These are phyloP conservation scores for Galerucella nymphaeae DNA, from an alignment of 2,888 invertebrate species.

Conservation along the genomic window DNA sequence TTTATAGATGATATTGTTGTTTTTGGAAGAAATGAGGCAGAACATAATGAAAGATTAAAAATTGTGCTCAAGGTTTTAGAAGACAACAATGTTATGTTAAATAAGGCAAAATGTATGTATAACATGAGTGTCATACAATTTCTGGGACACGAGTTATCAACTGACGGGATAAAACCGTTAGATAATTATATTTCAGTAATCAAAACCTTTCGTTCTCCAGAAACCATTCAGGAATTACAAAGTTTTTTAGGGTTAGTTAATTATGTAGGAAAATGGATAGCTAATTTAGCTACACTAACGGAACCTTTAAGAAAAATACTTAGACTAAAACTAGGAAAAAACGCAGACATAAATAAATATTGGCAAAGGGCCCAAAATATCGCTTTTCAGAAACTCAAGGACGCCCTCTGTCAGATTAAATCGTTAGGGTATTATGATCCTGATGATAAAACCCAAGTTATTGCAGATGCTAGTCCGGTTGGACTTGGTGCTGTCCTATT, in stretches of 20 bases:
- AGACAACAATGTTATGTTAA: not conserved
- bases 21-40: not conserved
- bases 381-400: not conserved
- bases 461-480: conserved; percentile 44
- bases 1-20: not conserved
- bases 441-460: no score
- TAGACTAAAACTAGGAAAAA: no score
- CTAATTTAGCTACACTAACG: not conserved
- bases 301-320: not conserved
- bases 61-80: not conserved
- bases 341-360: not conserved
- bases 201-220: not conserved
- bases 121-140: not conserved
- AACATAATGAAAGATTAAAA: not conserved
- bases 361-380: not conserved
- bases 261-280: not conserved
- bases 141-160: not conserved
- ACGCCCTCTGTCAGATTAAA: conserved; percentile 2
- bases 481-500: conserved; percentile 48
- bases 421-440: conserved; percentile 44
- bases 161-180: not conserved
- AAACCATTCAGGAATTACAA: not conserved
- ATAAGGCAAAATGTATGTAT: not conserved
- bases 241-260: not conserved
- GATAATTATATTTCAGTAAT: not conserved